Evolutionary conservation across 2,888 invertebrate species (phyloP).

Genomic region (Choristoneura rosaceana): DNA sequence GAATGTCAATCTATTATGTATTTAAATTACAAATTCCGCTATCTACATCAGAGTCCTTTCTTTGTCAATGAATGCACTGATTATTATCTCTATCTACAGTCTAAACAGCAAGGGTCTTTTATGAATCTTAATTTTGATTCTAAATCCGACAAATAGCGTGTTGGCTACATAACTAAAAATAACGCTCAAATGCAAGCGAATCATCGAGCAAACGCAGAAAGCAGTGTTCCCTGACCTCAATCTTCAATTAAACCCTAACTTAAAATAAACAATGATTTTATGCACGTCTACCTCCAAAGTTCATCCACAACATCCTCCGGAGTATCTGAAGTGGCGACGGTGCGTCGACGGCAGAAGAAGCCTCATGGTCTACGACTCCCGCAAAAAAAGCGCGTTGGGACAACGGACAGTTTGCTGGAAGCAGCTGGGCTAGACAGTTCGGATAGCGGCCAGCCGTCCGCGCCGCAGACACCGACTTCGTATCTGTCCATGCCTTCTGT

Average conservation of each 20-base stretch:
- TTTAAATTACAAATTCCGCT: no score
- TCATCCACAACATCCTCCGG: conserved; percentile 78
- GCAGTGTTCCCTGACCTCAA: no score
- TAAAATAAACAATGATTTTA: no score
- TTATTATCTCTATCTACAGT: background rate
- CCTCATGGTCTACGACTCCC: conserved; percentile 77
- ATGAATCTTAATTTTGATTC: no score
- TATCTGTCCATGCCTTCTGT: conserved; percentile 95
- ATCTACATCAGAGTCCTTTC: no score
- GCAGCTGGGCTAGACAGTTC: conserved; percentile 79
- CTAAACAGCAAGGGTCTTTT: no score
- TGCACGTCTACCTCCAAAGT: conserved; percentile 48
- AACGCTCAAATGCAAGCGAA: no score
- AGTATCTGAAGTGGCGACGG: conserved; percentile 76
- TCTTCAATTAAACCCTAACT: no score
- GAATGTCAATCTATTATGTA: no score
- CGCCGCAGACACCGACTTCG: conserved; percentile 88
- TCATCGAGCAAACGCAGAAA: no score
- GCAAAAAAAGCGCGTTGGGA: conserved; percentile 79
- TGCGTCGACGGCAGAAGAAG: conserved; percentile 75
- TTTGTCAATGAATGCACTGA: background rate
- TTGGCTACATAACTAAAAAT: no score
- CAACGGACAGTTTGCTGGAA: conserved; percentile 77
- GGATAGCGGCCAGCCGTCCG: conserved; percentile 73
- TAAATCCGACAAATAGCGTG: no score